Conservation (phyloP, 1,140 invertebrate genomes). For the Dinothrombium tinctorium region DNA sequence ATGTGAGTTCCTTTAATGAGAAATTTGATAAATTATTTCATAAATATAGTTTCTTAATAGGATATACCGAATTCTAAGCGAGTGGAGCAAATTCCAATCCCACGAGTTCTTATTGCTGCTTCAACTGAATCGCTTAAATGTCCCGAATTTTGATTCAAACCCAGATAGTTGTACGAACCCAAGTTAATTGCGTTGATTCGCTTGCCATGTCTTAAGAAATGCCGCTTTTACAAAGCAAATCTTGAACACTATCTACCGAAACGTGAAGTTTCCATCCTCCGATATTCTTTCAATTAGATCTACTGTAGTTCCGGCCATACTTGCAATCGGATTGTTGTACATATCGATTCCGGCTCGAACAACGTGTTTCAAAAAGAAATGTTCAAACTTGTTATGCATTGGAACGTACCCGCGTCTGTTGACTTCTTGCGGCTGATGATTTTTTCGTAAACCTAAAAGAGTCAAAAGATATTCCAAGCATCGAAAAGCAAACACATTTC, state of each 20-base stretch:
- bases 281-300: constrained; percentile 58
- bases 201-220: constrained; percentile 1
- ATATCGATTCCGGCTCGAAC: constrained; percentile 73
- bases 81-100: constrained; percentile 39
- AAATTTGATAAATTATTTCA: too few species aligned
- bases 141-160: constrained; percentile 52
- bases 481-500: too few species aligned
- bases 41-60: too few species aligned
- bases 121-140: constrained; percentile 43
- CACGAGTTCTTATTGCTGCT: constrained; percentile 32
- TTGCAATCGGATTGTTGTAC: constrained; percentile 77
- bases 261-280: constrained; percentile 69
- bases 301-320: constrained; percentile 62
- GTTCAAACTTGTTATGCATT: constrained; percentile 73
- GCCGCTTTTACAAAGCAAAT: constrained; percentile 2
- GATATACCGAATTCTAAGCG: constrained; percentile 35
- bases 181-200: too few species aligned
- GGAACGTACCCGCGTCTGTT: too few species aligned
- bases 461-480: too few species aligned
- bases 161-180: constrained; percentile 79
- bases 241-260: constrained; percentile 38
- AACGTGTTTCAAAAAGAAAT: constrained; percentile 82
- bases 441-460: too few species aligned
- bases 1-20: constrained; percentile 19
- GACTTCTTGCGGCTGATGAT: too few species aligned